phyloP scores from a whole-genome alignment of 2,797 vertebrate species.

The Liasis olivaceus region DNA sequence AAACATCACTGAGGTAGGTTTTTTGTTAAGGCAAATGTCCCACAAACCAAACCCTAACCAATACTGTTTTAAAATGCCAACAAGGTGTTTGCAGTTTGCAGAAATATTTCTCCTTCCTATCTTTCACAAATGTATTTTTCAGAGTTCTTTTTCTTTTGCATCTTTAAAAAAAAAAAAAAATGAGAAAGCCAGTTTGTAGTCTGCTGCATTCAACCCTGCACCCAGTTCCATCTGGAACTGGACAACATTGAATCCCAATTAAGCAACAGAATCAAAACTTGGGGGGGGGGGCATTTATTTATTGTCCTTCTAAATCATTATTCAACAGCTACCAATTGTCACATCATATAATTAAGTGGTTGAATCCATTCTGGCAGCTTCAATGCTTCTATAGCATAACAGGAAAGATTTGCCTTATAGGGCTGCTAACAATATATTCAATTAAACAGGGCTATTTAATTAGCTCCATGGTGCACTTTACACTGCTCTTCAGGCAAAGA shows the following conservation, averaged over 20 bases:
- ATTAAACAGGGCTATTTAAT: conserved; percentile 33
- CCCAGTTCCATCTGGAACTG: background rate
- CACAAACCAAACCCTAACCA: background rate
- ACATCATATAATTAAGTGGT: background rate
- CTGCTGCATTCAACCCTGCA: background rate
- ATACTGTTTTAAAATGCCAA: background rate
- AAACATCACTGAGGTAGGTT: background rate
- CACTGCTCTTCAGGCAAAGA: conserved; percentile 1
- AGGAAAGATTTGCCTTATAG: background rate
- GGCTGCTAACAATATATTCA: conserved; percentile 4
- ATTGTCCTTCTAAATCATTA: background rate
- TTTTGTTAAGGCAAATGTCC: background rate
- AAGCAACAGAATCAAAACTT: background rate
- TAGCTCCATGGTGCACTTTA: conserved; percentile 17
- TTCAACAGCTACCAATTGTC: background rate
- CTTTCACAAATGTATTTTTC: background rate
- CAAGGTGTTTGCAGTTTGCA: background rate
- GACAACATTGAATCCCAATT: background rate
- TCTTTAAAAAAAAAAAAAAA: too few species aligned
- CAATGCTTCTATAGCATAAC: conserved; percentile 6
- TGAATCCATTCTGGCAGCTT: conserved; percentile 1
- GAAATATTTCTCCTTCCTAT: background rate
- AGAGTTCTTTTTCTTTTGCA: background rate
- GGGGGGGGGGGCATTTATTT: background rate
- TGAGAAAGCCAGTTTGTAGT: background rate